Base-by-base conservation (phyloP, 1,140 invertebrate genomes). In the Hylaeus anthracinus region DNA sequence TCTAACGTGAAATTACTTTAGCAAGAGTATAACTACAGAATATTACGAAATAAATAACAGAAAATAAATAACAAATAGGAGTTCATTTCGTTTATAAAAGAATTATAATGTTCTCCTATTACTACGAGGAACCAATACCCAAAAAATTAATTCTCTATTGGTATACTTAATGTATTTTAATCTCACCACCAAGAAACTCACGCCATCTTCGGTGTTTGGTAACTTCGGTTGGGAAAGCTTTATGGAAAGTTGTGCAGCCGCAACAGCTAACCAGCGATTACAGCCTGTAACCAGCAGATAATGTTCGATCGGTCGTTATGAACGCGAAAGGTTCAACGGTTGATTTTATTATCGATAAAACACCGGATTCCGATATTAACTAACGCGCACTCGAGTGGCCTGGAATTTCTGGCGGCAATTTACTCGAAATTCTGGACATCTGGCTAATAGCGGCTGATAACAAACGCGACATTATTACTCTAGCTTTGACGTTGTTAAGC, bases 401-500 rank as follows among this genome's bases (percentile, higher is more conserved):
- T 8, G 76, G 67, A 71, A 66, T 79, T 79, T 79, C 71, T 51
- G 71, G n/a, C 58, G 70, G 77, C 60, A 79, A 79, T 79, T 79
- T 79, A 79, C 51, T 73, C 77, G 77, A 79, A 72, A 79, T 79
- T 79, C 71, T 71, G 77, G 70, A 72, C 60, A 73, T 79, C 71
- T 79, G 71, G 70, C 61, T 79, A 79, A 79, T 79, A 79, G 73
- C 72, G 71, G 61, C 41, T 55, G 77, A 79, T 79, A 79, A 79
- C 77, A 79, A 79, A 79, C 77, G 73, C 51, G 70, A 58, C 77
- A 73, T 79, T 79, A 79, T 79, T 79, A 63, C 70, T 55, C 71
- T 43, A 73, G 70, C 77, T 79, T 79, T 79, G 77, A 79, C 71
- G 77, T 39, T 53, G 56, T 79, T 63, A 64, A 58, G 77, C 77